These are phyloP conservation scores for Lithophane leautieri DNA, from an alignment of 2,888 invertebrate species.

Conservation along the genomic window DNA sequence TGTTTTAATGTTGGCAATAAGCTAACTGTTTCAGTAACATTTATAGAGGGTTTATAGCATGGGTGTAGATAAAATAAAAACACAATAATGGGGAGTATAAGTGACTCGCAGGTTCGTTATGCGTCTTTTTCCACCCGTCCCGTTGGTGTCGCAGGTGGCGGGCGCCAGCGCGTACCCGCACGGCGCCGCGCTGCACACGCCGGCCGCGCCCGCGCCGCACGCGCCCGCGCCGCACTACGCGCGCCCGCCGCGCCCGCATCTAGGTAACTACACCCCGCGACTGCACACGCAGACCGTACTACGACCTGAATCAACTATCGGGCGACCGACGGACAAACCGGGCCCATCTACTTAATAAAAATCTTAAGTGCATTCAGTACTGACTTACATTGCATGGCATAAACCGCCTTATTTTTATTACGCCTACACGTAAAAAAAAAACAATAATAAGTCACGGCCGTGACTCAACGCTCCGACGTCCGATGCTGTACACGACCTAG, in stretches of 20 bases:
- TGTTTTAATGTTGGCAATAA: too few relatives aligned
- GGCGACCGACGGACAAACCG: not conserved
- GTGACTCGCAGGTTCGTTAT: too few relatives aligned
- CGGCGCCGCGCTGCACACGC: slow-evolving; percentile 84
- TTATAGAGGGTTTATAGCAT: too few relatives aligned
- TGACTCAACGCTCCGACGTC: not conserved
- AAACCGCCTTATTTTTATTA: not conserved
- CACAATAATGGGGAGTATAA: not conserved
- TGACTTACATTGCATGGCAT: too few relatives aligned
- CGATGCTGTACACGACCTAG: not conserved
- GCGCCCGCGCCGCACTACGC: slow-evolving; percentile 89
- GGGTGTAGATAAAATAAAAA: too few relatives aligned
- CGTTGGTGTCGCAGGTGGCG: slow-evolving; percentile 71
- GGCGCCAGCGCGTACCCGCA: slow-evolving; percentile 80
- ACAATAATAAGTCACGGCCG: not conserved
- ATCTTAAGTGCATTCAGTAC: not conserved
- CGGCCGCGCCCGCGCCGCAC: slow-evolving; percentile 90
- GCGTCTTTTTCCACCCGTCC: not conserved
- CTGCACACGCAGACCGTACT: not conserved
- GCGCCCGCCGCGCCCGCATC: slow-evolving; percentile 87
- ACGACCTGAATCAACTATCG: slow-evolving; percentile 25
- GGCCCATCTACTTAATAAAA: not conserved
- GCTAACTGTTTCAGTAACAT: too few relatives aligned
- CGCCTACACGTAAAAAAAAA: not conserved
- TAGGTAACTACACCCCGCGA: slow-evolving; percentile 70